These are phyloP conservation scores for Agrochola macilenta DNA, from an alignment of 2,888 invertebrate species.

Conservation along the genomic window DNA sequence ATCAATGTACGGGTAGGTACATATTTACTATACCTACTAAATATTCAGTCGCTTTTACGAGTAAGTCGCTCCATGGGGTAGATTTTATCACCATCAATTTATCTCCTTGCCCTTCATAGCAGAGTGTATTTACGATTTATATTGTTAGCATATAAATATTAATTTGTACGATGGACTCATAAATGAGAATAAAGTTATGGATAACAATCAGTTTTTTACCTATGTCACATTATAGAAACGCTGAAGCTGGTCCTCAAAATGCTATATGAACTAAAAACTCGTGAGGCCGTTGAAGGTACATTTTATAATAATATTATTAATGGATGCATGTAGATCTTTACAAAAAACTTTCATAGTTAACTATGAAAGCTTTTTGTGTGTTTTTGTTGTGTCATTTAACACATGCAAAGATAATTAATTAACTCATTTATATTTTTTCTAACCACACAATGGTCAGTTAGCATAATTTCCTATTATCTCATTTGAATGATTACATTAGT, in stretches of 20 bases:
- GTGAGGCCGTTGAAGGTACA: neutral
- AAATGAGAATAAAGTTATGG: neutral
- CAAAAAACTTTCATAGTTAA: neutral
- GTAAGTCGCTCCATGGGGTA: slow-evolving; percentile 8
- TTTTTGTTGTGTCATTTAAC: neutral
- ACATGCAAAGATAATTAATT: neutral
- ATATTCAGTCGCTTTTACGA: slow-evolving; percentile 16
- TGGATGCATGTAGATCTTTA: neutral
- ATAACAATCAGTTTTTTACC: neutral
- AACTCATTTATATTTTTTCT: slow-evolving; percentile 4
- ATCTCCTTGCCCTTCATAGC: slow-evolving; percentile 21
- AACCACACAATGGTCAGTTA: slow-evolving; percentile 26
- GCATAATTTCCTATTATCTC: slow-evolving; percentile 22
- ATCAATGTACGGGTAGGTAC: neutral
- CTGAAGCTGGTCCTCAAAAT: neutral
- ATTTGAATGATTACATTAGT: slow-evolving; percentile 30
- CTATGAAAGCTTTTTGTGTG: too few species aligned
- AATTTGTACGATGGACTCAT: neutral
- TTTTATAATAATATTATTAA: too few species aligned
- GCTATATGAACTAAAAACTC: neutral
- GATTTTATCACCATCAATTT: slow-evolving; percentile 38
- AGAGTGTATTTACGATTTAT: slow-evolving; percentile 13
- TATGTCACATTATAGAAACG: neutral
- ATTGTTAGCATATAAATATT: slow-evolving; percentile 18
- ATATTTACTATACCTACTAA: slow-evolving; percentile 8